Evolutionary conservation across 2,888 invertebrate genomes (phyloP), one percentile per base, ranked within the genome.

Genomic region (Melitaea athalia): DNA sequence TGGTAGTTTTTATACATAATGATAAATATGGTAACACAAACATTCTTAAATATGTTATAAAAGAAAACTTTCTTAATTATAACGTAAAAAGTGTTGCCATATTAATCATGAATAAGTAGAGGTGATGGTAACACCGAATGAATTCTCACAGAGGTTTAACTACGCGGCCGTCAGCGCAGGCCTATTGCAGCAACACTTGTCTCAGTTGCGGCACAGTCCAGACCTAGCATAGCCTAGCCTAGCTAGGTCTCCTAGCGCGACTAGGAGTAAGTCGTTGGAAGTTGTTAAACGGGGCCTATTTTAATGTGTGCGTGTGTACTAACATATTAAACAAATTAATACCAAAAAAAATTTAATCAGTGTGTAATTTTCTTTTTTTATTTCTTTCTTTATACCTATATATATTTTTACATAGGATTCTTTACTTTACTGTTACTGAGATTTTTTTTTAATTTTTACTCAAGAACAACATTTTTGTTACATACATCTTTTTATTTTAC

Each of bases 91-190:
- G 75, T 85, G 82, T 85, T 87, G 85, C 87, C 84, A 87, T 75
- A 82, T 82, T 74, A 72, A 77, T 74, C 66, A 64, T 52, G 50
- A 62, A 69, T 65, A 72, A 75, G 76, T 75, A 74, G 72, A 80
- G 92, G 92, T 92, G 92, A 88, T 87, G 92, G 92, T 92, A 89
- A 90, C 85, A 85, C 82, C 84, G 78, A 81, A 82, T 85, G 81
- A 85, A 75, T 77, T 87, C 86, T 88, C 89, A 81, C 93, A 93
- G 93, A 91, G 91, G 88, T 92, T 93, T 92, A 92, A 92, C 92
- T 93, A 93, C 91, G 92, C 92, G 84, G 85, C 92, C 77, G 91
- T 91, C 84, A 92, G 82, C 88, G 91, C 92, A 70, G 93, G 93
- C 77, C 88, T 92, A 74, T 89, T 93, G 89, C 93, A 92, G 88